Percentiles rank a stretch among this genome's conserved stretches.
Conservation (phyloP, 2,113 vertebrate genomes). For the Anolis sagrei region DNA sequence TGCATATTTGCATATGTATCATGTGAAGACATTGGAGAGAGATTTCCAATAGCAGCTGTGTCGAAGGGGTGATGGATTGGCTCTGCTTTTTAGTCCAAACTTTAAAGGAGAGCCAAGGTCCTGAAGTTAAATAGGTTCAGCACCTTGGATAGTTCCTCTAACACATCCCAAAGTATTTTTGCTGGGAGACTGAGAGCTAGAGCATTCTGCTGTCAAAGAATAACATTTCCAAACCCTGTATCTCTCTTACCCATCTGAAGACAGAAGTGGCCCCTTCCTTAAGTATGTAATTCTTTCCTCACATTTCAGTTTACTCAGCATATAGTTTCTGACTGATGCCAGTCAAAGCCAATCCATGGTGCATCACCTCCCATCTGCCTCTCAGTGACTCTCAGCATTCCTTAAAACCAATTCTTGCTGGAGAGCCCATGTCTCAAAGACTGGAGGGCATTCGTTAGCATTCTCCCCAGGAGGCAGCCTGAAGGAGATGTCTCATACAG, state of each 20-base stretch:
- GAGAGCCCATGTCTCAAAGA: neutral
- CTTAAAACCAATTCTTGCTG: neutral
- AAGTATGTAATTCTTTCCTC: too few relatives aligned
- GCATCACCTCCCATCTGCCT: neutral
- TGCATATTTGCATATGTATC: neutral
- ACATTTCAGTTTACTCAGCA: neutral
- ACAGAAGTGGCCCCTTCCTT: neutral
- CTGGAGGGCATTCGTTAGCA: slow-evolving; percentile 1
- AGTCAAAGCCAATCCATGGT: neutral
- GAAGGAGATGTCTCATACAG: neutral
- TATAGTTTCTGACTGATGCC: neutral
- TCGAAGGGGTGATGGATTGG: too few relatives aligned
- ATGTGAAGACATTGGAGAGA: too few relatives aligned
- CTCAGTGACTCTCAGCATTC: neutral
- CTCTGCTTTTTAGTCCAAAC: too few relatives aligned
- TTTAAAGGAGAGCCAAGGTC: too few relatives aligned
- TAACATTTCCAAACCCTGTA: too few relatives aligned
- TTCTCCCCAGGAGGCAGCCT: slow-evolving; percentile 9
- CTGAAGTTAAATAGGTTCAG: too few relatives aligned
- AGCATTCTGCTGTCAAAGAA: too few relatives aligned
- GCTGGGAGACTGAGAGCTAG: too few relatives aligned
- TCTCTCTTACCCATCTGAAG: neutral
- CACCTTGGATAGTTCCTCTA: too few relatives aligned
- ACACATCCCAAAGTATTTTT: too few relatives aligned
- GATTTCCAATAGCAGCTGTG: too few relatives aligned